These are phyloP conservation scores for Diplolepis rosae DNA, from an alignment of 2,888 invertebrate species.

Conservation along the genomic window DNA sequence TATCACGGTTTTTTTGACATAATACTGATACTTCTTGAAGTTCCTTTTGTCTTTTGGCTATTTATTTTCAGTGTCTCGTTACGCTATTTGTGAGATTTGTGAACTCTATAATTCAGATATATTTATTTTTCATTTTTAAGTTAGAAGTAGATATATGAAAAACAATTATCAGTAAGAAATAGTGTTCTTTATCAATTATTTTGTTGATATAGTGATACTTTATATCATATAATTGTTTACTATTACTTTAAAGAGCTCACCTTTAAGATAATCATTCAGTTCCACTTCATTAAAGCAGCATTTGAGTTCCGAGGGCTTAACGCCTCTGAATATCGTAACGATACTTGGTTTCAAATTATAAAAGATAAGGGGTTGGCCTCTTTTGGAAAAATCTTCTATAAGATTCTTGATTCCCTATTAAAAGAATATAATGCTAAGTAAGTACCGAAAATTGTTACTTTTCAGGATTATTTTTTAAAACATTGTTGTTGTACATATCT, in stretches of 20 bases:
- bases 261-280: slow-evolving; percentile 76
- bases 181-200: neutral
- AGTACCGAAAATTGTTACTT: neutral
- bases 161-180: slow-evolving; percentile 7
- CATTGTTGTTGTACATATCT: no score
- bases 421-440: slow-evolving; percentile 28
- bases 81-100: slow-evolving; percentile 14
- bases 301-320: slow-evolving; percentile 76
- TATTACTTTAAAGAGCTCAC: slow-evolving; percentile 61
- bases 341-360: slow-evolving; percentile 78
- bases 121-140: neutral
- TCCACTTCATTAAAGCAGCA: slow-evolving; percentile 76
- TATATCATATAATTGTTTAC: no score
- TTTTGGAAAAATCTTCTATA: slow-evolving; percentile 77
- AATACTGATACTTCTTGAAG: slow-evolving; percentile 32
- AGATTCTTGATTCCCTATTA: slow-evolving; percentile 79
- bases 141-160: neutral
- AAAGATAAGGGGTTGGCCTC: slow-evolving; percentile 77
- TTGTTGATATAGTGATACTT: neutral
- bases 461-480: neutral
- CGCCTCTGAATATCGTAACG: slow-evolving; percentile 77
- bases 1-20: neutral
- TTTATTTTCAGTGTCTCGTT: slow-evolving; percentile 14
- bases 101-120: slow-evolving; percentile 3
- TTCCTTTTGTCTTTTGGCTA: neutral